phyloP scores from a whole-genome alignment of 2,888 invertebrate genomes.

The Drosophila ochracea region DNA sequence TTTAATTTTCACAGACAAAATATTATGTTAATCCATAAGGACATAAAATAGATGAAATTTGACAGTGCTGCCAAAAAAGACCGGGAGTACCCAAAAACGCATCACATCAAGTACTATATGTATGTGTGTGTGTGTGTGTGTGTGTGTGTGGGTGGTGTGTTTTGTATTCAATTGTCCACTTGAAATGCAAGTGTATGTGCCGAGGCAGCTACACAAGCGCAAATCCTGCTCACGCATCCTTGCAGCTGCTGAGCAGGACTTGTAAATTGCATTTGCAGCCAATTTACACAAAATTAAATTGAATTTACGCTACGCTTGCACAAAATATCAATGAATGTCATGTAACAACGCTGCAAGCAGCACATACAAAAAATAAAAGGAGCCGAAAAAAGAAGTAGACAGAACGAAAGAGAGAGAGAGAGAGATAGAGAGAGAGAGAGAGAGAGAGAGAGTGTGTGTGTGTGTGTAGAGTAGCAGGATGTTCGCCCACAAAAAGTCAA shows the following conservation, averaged over 20 bases:
- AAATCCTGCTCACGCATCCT: constrained; percentile 49
- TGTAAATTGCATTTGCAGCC: constrained; percentile 76
- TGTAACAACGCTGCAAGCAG: constrained; percentile 51
- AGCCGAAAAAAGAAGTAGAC: constrained; percentile 16
- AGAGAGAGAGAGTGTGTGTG: not conserved
- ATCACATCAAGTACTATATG: not conserved
- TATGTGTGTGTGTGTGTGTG: not conserved
- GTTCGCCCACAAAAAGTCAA: constrained; percentile 64
- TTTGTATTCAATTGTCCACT: constrained; percentile 29
- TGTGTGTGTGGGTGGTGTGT: constrained; percentile 3
- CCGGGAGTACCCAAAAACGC: constrained; percentile 1
- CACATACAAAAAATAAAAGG: constrained; percentile 25
- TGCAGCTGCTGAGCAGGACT: constrained; percentile 53
- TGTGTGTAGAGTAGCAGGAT: constrained; percentile 4
- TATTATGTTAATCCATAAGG: not conserved
- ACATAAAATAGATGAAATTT: not conserved
- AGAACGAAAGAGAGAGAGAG: not conserved
- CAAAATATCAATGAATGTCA: constrained; percentile 77
- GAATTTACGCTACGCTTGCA: constrained; percentile 76
- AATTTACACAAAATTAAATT: constrained; percentile 78
- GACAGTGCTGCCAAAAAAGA: not conserved
- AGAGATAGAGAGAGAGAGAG: too few relatives aligned
- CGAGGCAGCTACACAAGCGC: constrained; percentile 29
- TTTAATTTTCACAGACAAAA: not conserved
- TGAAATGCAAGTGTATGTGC: constrained; percentile 38